Evolutionary conservation across 2,888 invertebrate species (phyloP), one percentile per base, ranked within the genome.

Genomic region (Iphiclides podalirius): DNA sequence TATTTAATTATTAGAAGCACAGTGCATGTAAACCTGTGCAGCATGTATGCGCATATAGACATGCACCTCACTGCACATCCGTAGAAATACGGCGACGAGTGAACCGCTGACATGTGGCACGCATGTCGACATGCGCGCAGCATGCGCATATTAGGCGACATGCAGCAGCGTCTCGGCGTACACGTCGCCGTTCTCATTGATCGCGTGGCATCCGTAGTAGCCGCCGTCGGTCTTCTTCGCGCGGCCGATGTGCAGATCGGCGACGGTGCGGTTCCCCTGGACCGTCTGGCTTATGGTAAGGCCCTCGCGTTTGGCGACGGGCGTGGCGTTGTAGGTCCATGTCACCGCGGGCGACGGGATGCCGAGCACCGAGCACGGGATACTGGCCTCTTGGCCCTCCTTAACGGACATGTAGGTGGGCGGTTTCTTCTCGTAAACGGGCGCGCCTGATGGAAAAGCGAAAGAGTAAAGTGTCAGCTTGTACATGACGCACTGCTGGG

Each of bases 131-230:
- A 28, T 28, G 28, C n/a, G 8, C 6, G n/a, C 28, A n/a, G 8
- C 6, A 28, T 28, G 28, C 20, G 6, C 28, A 28, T 28, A n/a
- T 48, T 57, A 61, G 1, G 44, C 52, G 4, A 66, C 63, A 11
- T 52, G 39, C 2, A 73, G 14, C 4, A 65, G 41, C 3, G 64
- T 64, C 47, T 83, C 84, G 0, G 65, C 61, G 38, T 81, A 83
- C 1, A 70, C 57, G 4, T 67, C 61, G 0, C 80, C 84, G 20
- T 73, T 50, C 2, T 66, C 63, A 13, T 80, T 84, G 1, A 58
- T 55, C 1, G 72, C 79, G 13, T 52, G 58, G 54, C 86, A 86
- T 1, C 80, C 86, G 39, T 85, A 86, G 41, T 82, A 84, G 0
- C 86, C 86, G 1, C 60, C 61, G 48, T 81, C 75, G 1, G 47